These are phyloP conservation scores for Mus musculus DNA, from an alignment of 2,113 vertebrate species.

Conservation along the genomic window DNA sequence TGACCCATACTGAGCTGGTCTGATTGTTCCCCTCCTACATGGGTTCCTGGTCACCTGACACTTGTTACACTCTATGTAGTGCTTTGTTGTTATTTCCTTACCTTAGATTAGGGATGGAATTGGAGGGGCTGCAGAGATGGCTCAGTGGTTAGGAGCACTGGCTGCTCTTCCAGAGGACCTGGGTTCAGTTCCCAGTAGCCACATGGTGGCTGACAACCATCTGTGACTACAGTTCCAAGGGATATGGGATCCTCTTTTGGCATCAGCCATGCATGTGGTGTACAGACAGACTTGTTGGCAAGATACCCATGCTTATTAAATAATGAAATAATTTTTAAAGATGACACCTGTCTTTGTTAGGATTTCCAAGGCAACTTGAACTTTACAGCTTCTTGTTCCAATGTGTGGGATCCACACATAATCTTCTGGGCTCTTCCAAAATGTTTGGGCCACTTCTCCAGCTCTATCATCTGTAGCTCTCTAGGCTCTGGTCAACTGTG, in stretches of 20 bases:
- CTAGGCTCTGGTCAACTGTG: too few relatives aligned
- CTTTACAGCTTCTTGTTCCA: too few relatives aligned
- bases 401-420: too few relatives aligned
- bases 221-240: not conserved
- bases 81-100: slow-evolving; percentile 18
- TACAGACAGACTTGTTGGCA: not conserved
- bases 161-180: not conserved
- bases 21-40: not conserved
- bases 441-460: too few relatives aligned
- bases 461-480: too few relatives aligned
- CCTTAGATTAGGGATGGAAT: not conserved
- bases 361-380: too few relatives aligned
- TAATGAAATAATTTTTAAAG: not conserved
- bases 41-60: not conserved
- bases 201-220: not conserved
- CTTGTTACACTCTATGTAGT: not conserved
- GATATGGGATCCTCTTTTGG: not conserved
- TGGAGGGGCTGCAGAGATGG: not conserved
- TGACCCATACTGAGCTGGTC: not conserved
- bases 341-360: not conserved
- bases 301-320: not conserved
- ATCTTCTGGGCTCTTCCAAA: too few relatives aligned
- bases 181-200: not conserved
- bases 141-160: not conserved
- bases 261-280: not conserved